Conservation (phyloP, 2,888 invertebrate genomes). For the Hipparchia semele region DNA sequence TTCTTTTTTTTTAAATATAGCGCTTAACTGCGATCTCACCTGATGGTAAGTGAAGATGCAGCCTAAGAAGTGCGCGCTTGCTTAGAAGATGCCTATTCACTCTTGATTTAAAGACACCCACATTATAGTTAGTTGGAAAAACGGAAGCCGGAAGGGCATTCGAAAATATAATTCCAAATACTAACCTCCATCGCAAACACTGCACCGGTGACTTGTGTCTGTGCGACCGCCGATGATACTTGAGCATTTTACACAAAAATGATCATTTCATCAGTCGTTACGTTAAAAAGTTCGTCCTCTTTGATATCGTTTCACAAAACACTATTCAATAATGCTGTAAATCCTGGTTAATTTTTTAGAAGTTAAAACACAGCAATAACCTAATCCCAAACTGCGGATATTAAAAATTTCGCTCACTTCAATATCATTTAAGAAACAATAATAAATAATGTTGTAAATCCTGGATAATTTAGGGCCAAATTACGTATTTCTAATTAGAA, state of each 20-base stretch:
- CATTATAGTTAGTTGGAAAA: too few species aligned
- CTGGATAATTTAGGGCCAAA: not conserved
- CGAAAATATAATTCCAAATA: not conserved
- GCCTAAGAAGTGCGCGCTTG: too few species aligned
- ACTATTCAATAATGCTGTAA: not conserved
- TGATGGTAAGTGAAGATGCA: too few species aligned
- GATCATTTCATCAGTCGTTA: conserved; percentile 72
- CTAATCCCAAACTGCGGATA: too few species aligned
- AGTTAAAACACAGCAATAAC: too few species aligned
- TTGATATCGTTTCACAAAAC: conserved; percentile 45
- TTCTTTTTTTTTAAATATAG: too few species aligned
- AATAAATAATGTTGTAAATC: not conserved
- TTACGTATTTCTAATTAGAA: conserved; percentile 7
- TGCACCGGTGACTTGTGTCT: conserved; percentile 79
- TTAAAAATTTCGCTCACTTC: too few species aligned
- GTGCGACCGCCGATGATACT: conserved; percentile 80
- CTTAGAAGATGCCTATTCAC: too few species aligned
- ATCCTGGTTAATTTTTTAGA: not conserved
- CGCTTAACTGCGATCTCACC: too few species aligned
- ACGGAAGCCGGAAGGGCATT: too few species aligned
- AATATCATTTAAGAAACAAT: not conserved
- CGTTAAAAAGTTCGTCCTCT: conserved; percentile 45
- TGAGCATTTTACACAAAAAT: conserved; percentile 81
- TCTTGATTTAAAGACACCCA: too few species aligned
- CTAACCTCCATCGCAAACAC: conserved; percentile 79